phyloP scores from a whole-genome alignment of 2,888 invertebrate species.

The Hyppa rectilinea region DNA sequence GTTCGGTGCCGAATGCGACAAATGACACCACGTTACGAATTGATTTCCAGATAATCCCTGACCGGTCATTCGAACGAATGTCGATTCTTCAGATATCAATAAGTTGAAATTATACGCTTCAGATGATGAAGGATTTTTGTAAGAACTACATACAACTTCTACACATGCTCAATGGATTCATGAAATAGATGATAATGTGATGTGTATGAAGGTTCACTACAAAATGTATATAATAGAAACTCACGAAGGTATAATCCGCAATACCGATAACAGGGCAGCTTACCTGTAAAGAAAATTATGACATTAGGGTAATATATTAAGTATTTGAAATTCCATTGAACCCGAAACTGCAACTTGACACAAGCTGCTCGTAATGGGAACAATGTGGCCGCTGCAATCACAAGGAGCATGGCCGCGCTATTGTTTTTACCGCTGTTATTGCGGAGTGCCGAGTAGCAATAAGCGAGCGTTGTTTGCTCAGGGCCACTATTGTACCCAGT shows the following conservation, averaged over 20 bases:
- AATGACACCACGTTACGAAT: constrained; percentile 79
- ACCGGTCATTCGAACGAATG: constrained; percentile 61
- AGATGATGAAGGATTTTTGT: constrained; percentile 5
- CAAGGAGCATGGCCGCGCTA: constrained; percentile 80
- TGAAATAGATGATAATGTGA: constrained; percentile 33
- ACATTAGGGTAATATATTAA: constrained; percentile 58
- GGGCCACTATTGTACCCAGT: constrained; percentile 86
- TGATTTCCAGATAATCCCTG: constrained; percentile 77
- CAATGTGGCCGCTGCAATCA: constrained; percentile 83
- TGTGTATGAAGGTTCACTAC: constrained; percentile 33
- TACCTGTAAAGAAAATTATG: constrained; percentile 74
- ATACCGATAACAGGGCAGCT: constrained; percentile 66
- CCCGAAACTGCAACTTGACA: constrained; percentile 77
- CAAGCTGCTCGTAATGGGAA: constrained; percentile 80
- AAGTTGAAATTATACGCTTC: constrained; percentile 22
- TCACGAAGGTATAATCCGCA: constrained; percentile 63
- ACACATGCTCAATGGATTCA: constrained; percentile 45
- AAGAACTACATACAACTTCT: constrained; percentile 37
- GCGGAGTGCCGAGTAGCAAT: constrained; percentile 86
- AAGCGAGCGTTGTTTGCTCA: constrained; percentile 86
- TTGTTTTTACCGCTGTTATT: constrained; percentile 87
- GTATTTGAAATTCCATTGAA: constrained; percentile 71
- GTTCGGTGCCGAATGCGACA: constrained; percentile 77
- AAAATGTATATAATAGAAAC: constrained; percentile 40
- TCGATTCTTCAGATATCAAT: constrained; percentile 45